These are phyloP conservation scores for Dendrophyllia cribrosa DNA, from an alignment of 64 coral and sea anemone species.

Conservation along the genomic window DNA sequence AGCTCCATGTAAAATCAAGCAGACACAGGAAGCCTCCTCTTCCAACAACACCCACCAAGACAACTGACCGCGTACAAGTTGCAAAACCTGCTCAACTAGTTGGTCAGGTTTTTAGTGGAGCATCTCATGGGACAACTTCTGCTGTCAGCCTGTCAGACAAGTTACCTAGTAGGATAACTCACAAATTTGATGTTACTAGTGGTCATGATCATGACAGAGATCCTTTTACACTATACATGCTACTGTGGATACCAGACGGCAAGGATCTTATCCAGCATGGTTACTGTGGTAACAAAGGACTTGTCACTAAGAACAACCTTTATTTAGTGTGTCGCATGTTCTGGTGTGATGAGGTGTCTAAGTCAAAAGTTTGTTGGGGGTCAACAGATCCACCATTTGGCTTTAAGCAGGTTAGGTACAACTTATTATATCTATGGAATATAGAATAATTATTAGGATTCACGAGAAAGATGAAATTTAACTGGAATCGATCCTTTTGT, in stretches of 20 bases:
- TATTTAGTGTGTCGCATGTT: constrained; percentile 95
- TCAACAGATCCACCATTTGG: constrained; percentile 77
- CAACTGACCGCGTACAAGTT: background rate
- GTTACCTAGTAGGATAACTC: background rate
- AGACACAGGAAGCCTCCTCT: constrained; percentile 13
- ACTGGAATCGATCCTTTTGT: no score
- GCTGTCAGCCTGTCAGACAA: background rate
- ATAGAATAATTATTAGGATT: no score
- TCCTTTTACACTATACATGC: constrained; percentile 64
- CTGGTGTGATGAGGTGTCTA: constrained; percentile 89
- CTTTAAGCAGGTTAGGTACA: constrained; percentile 85
- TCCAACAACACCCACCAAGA: background rate
- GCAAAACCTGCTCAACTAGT: constrained; percentile 56
- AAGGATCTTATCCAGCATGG: constrained; percentile 40
- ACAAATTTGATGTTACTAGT: background rate
- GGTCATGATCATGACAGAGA: constrained; percentile 34
- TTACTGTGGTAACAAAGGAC: constrained; percentile 7
- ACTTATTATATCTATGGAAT: background rate
- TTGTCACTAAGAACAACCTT: constrained; percentile 62
- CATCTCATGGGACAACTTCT: background rate
- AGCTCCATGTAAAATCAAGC: constrained; percentile 39
- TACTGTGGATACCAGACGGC: constrained; percentile 97
- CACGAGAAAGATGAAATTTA: no score
- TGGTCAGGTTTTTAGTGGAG: background rate
- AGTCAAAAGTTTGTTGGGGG: constrained; percentile 87